Base-by-base conservation (phyloP, 2,113 vertebrate genomes). In the Struthio camelus region DNA sequence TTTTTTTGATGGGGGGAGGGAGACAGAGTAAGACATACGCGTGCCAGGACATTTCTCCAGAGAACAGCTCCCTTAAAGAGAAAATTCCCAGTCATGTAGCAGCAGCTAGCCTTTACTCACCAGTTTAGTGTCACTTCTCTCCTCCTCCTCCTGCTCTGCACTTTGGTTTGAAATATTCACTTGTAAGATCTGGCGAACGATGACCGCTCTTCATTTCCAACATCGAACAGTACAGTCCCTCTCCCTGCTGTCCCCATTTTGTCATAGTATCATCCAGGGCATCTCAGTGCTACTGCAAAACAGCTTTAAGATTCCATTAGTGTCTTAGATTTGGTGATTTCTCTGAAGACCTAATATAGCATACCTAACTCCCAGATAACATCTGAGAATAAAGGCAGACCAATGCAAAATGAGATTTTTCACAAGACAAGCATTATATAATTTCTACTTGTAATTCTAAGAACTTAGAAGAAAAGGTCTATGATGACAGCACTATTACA, bases 261-360 rank as follows among this genome's bases (percentile, higher is more conserved):
- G 51, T 24, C 3, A 6, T 13, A 0, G 0, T 28, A 34, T 51
- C 7, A 38, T 12, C 3, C 14, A 64, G 2, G 2, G 1, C 3
- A 54, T 19, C 14, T 61, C 14, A 56, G 8, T 23, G 22, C 1
- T 79, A 28, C 40, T 79, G 27, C 8, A 79, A 86, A 82, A 40
- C 10, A 83, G 19, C 40, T 93, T 34, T 34, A 70, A 44, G 11
- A 62, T 40, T 30, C 7, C 69, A 12, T 8, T 53, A 8, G 2
- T 64, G 4, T 62, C 62, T 67, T 67, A 76, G 9, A 46, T 75
- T 30, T 80, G 16, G 2, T 58, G 14, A 38, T 53, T 73, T 85
- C 25, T 93, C 48, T 80, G 36, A 48, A 56, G n/a, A 50, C 22
- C 7, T 0, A 5, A 40, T 17, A 28, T 11, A 48, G 3, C 5